phyloP scores from a whole-genome alignment of 1,140 invertebrate species.

The Pseudomyrmex cubaensis region DNA sequence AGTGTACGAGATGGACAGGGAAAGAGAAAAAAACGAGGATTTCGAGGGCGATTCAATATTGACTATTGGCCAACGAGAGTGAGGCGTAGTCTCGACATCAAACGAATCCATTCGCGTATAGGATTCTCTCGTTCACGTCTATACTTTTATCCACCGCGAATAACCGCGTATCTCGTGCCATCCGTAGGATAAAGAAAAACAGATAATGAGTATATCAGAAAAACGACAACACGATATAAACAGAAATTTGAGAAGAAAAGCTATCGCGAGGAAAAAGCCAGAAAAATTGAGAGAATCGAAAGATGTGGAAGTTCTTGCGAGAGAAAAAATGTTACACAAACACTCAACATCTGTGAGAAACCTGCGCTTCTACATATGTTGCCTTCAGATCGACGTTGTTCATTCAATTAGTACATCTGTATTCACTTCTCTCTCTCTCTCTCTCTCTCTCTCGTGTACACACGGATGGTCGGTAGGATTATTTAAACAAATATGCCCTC shows the following conservation, averaged over 20 bases:
- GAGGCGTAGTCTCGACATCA: conserved; percentile 46
- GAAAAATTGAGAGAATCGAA: too few species aligned
- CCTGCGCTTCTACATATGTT: too few species aligned
- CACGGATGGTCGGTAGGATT: conserved; percentile 39
- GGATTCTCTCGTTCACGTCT: conserved; percentile 51
- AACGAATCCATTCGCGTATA: conserved; percentile 54
- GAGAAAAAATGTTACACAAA: too few species aligned
- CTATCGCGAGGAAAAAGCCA: background rate
- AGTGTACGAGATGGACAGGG: conserved; percentile 9
- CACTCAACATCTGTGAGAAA: too few species aligned
- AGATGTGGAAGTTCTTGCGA: too few species aligned
- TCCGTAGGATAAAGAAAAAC: conserved; percentile 10
- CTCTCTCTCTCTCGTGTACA: background rate
- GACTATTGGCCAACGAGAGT: conserved; percentile 49
- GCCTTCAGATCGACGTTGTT: too few species aligned
- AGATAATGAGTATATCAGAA: conserved; percentile 6
- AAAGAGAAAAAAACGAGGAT: conserved; percentile 13
- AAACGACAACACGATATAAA: background rate
- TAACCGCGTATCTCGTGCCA: background rate
- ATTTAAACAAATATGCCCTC: conserved; percentile 65
- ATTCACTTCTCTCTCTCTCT: too few species aligned
- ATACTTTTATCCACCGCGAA: conserved; percentile 38
- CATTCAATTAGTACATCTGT: too few species aligned
- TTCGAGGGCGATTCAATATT: conserved; percentile 59
- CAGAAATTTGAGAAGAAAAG: background rate